phyloP scores from a whole-genome alignment of 2,888 invertebrate species.

The Tineola bisselliella region DNA sequence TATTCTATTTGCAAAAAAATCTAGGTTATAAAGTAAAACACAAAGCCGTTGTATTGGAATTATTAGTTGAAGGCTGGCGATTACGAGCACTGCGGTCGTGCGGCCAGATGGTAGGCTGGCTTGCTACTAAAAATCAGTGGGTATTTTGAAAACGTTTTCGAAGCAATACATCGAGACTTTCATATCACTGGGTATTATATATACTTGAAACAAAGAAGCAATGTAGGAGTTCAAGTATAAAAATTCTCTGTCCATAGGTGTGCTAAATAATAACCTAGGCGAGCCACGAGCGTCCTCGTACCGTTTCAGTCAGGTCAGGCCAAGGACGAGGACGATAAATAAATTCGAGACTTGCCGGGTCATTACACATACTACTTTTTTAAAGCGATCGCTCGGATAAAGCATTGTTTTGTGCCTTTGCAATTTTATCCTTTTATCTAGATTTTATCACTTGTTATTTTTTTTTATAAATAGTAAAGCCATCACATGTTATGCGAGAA shows the following conservation, averaged over 20 bases:
- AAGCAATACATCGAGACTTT: background rate
- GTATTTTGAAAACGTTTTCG: background rate
- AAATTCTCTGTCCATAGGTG: background rate
- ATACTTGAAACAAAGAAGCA: background rate
- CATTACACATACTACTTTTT: background rate
- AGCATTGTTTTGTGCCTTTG: background rate
- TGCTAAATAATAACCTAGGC: background rate
- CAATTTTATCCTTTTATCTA: background rate
- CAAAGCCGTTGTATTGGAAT: background rate
- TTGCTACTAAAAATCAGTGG: background rate
- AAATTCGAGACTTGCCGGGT: background rate
- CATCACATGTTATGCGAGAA: too few species aligned
- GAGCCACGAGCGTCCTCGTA: background rate
- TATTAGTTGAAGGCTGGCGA: conserved; percentile 6
- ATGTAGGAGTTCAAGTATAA: background rate
- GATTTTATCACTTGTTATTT: too few species aligned
- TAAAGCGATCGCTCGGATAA: conserved; percentile 1
- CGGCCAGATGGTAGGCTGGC: background rate
- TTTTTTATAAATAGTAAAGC: too few species aligned
- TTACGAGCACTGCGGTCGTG: background rate
- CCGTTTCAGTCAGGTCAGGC: conserved; percentile 9
- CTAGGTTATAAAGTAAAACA: background rate
- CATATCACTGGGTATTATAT: background rate
- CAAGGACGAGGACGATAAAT: conserved; percentile 12
- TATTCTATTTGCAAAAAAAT: background rate